Percentiles rank a stretch among this genome's conserved stretches.
phyloP scores from a whole-genome alignment of 2,888 invertebrate genomes.

The Eudasyphora cyanicolor region DNA sequence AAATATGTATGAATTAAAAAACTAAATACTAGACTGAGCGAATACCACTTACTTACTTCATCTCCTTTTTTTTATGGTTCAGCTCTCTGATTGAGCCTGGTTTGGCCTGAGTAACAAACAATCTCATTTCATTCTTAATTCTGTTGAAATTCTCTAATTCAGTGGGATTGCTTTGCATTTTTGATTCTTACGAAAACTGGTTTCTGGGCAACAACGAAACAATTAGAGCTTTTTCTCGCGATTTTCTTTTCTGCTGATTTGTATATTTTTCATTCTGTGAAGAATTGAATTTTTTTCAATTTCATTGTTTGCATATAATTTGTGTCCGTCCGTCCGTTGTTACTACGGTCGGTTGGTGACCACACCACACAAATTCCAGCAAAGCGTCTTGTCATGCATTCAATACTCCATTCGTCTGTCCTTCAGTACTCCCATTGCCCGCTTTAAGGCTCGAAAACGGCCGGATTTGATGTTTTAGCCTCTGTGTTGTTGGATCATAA shows the following conservation, averaged over 20 bases:
- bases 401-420: neutral
- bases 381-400: neutral
- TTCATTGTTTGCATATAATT: constrained; percentile 53
- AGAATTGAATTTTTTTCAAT: constrained; percentile 36
- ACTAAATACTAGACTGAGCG: too few relatives aligned
- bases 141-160: neutral
- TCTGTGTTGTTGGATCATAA: constrained; percentile 26
- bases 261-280: constrained; percentile 36
- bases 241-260: constrained; percentile 52
- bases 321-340: neutral
- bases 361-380: constrained; percentile 11
- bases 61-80: neutral
- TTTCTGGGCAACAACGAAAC: neutral
- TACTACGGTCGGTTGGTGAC: neutral
- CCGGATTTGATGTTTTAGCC: too few relatives aligned
- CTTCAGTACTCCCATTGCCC: neutral
- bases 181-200: constrained; percentile 6
- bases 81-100: neutral
- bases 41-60: neutral
- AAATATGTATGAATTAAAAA: too few relatives aligned
- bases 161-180: neutral
- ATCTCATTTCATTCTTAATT: constrained; percentile 3
- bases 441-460: neutral
- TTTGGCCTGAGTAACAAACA: neutral
- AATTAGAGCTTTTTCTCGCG: neutral